Percentiles rank a stretch among this genome's conserved stretches.
Conservation (phyloP, 2,888 invertebrate species). For the Auanema sp. region DNA sequence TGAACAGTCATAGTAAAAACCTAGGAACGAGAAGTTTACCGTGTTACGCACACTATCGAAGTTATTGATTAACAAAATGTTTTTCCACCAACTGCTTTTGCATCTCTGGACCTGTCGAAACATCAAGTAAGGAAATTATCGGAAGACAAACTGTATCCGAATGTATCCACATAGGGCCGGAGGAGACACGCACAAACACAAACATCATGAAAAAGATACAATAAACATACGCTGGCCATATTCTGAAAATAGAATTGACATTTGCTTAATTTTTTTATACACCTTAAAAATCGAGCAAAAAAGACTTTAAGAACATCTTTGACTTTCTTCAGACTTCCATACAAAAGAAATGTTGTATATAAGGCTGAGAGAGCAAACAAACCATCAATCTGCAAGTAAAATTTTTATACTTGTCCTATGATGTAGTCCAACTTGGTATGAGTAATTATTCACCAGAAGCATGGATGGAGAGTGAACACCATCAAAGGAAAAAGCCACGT, state of each 20-base stretch:
- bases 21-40: constrained; percentile 24
- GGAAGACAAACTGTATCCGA: constrained; percentile 29
- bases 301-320: constrained; percentile 24
- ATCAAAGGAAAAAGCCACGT: constrained; percentile 58
- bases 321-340: constrained; percentile 22
- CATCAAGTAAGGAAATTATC: constrained; percentile 60
- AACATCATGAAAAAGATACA: constrained; percentile 51
- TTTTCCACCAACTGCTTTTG: constrained; percentile 57
- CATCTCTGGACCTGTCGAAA: constrained; percentile 69
- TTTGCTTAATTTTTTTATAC: background rate
- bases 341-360: constrained; percentile 45
- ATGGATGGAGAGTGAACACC: constrained; percentile 34
- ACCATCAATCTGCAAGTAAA: constrained; percentile 33
- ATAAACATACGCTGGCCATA: constrained; percentile 58
- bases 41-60: constrained; percentile 53
- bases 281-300: constrained; percentile 30
- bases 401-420: background rate
- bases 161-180: constrained; percentile 63
- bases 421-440: constrained; percentile 26
- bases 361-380: constrained; percentile 55
- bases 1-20: constrained; percentile 21
- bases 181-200: constrained; percentile 50
- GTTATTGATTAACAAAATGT: constrained; percentile 63
- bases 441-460: constrained; percentile 57
- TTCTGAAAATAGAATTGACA: constrained; percentile 28